phyloP scores from a whole-genome alignment of 2,888 invertebrate species.

The Tenthredo distinguenda region DNA sequence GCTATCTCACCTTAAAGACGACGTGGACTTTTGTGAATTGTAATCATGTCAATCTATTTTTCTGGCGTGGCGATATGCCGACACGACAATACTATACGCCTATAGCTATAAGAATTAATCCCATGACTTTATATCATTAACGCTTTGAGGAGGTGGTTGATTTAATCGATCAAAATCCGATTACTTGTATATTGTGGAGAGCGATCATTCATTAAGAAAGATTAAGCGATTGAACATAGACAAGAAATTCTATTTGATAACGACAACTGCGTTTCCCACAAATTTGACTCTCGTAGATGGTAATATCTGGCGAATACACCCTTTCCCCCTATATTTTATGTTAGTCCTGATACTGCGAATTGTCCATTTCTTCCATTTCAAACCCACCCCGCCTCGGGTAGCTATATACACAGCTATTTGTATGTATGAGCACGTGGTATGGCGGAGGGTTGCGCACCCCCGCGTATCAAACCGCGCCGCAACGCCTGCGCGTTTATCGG shows the following conservation, averaged over 20 bases:
- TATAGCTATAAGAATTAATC: neutral
- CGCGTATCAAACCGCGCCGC: conserved; percentile 58
- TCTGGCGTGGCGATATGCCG: neutral
- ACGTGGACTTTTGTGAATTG: neutral
- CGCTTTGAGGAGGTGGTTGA: too few species aligned
- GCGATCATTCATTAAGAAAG: too few species aligned
- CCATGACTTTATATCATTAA: too few species aligned
- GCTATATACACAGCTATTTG: neutral
- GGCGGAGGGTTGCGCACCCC: conserved; percentile 36
- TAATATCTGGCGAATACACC: neutral
- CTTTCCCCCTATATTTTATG: neutral
- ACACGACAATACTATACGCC: neutral
- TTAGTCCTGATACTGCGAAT: neutral
- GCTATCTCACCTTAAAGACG: neutral
- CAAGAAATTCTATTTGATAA: too few species aligned
- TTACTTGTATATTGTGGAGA: too few species aligned
- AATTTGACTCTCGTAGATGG: neutral
- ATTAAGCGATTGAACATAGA: too few species aligned
- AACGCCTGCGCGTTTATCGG: conserved; percentile 74
- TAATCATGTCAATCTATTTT: neutral
- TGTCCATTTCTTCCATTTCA: neutral
- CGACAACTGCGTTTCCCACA: too few species aligned
- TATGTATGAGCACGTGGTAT: conserved; percentile 33
- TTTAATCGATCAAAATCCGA: too few species aligned
- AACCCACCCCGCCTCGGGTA: neutral